A percentile compares a stretch with the other conserved stretches of the same genome.
Conservation (phyloP, 1,140 invertebrate species). For the Phymastichus coffea region DNA sequence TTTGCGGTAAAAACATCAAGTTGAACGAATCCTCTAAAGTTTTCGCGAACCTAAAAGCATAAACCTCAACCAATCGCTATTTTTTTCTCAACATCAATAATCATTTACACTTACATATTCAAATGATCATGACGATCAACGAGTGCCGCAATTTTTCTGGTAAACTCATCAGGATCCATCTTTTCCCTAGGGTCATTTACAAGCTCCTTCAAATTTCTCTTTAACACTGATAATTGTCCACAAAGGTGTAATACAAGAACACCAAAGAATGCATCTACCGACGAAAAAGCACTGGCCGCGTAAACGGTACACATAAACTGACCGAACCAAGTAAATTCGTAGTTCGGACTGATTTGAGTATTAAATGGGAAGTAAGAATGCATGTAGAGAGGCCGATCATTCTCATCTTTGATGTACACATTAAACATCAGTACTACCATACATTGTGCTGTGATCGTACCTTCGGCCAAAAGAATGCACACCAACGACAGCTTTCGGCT, state of each 20-base stretch:
- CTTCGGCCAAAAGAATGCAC: slow-evolving; percentile 6
- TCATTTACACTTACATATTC: slow-evolving; percentile 26
- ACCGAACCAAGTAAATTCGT: slow-evolving; percentile 51
- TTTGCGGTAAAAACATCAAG: slow-evolving; percentile 36
- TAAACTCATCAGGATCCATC: not conserved
- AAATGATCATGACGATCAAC: slow-evolving; percentile 28
- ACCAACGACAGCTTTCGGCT: slow-evolving; percentile 22
- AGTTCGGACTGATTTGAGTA: slow-evolving; percentile 45
- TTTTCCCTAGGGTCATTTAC: not conserved
- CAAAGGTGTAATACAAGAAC: slow-evolving; percentile 54
- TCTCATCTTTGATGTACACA: not conserved
- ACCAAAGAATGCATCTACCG: slow-evolving; percentile 54
- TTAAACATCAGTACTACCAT: not conserved
- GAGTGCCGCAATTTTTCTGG: slow-evolving; percentile 3
- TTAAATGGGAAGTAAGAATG: slow-evolving; percentile 47
- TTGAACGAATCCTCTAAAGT: slow-evolving; percentile 49
- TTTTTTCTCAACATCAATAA: not conserved
- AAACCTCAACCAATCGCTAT: slow-evolving; percentile 22
- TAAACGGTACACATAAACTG: slow-evolving; percentile 48
- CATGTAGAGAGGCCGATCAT: slow-evolving; percentile 8
- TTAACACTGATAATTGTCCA: slow-evolving; percentile 47
- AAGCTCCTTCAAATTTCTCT: not conserved
- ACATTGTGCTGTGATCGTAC: not conserved
- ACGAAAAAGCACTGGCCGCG: slow-evolving; percentile 49
- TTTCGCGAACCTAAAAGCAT: slow-evolving; percentile 39